Percentiles rank a stretch among this genome's conserved stretches.
Conservation (phyloP, 2,113 vertebrate species). For the Erpornis zantholeuca region DNA sequence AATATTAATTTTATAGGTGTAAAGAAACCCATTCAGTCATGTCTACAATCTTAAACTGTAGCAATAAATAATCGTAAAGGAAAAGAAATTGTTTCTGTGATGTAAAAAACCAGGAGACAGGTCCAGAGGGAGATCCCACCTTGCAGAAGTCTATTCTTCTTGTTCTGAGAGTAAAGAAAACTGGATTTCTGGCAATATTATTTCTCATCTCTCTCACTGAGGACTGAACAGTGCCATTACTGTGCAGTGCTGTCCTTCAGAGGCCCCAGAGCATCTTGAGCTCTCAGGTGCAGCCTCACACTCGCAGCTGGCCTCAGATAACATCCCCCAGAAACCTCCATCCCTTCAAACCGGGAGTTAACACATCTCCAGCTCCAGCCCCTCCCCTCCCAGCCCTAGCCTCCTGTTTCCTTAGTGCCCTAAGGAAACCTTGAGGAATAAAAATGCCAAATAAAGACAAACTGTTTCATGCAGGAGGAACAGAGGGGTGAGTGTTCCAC, state of each 20-base stretch:
- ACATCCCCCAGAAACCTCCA: neutral
- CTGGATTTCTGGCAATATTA: neutral
- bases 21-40: neutral
- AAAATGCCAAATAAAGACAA: neutral
- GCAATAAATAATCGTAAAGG: neutral
- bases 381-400: neutral
- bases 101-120: neutral
- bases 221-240: neutral
- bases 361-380: neutral
- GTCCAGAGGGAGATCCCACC: neutral
- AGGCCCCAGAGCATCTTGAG: neutral
- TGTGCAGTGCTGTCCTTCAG: neutral
- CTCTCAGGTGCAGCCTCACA: neutral
- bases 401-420: neutral
- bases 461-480: neutral
- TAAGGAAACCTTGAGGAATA: neutral
- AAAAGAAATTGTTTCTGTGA: neutral
- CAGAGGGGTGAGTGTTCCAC: neutral
- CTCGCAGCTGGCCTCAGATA: neutral
- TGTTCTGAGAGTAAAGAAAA: neutral
- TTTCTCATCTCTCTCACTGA: neutral
- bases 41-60: neutral
- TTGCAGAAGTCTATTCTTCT: neutral
- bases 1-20: constrained; percentile 19
- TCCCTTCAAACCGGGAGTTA: neutral